Percentiles rank a stretch among this genome's conserved stretches.
These are phyloP conservation scores for Solea senegalensis DNA, from an alignment of 2,113 vertebrate genomes.

Conservation along the genomic window DNA sequence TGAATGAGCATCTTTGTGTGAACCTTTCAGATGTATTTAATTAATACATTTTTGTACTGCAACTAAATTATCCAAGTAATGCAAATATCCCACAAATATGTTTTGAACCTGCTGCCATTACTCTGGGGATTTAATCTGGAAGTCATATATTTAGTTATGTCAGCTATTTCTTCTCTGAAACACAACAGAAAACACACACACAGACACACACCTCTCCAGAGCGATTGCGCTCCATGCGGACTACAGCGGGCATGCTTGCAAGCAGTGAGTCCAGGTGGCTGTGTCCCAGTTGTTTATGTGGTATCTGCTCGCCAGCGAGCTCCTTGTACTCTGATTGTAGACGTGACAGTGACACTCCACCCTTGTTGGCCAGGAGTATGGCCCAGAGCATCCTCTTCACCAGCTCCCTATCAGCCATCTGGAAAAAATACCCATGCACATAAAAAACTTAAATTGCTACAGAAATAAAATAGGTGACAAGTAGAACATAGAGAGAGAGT, in stretches of 20 bases:
- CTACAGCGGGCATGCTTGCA: slow-evolving; percentile 85
- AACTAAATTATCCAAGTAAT: no score
- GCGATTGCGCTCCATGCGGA: slow-evolving; percentile 83
- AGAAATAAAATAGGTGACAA: no score
- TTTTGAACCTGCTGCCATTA: no score
- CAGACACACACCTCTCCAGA: slow-evolving; percentile 87
- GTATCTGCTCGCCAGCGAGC: slow-evolving; percentile 90
- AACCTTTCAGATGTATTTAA: neutral
- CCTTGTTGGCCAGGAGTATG: slow-evolving; percentile 88
- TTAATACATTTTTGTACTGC: no score
- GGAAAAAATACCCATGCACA: neutral
- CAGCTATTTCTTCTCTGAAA: no score
- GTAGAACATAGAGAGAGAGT: no score
- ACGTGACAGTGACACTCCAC: slow-evolving; percentile 83
- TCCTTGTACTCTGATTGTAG: slow-evolving; percentile 90
- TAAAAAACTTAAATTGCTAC: neutral
- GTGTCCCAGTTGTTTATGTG: slow-evolving; percentile 89
- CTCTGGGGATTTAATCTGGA: no score
- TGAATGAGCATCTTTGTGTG: slow-evolving; percentile 69
- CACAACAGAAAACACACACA: slow-evolving; percentile 40
- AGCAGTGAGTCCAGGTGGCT: slow-evolving; percentile 86
- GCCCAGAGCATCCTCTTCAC: slow-evolving; percentile 89
- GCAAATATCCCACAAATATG: no score
- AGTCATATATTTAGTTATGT: no score
- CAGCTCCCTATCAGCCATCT: slow-evolving; percentile 90